Base-by-base conservation (phyloP, 1,140 invertebrate species). In the Polypedilum vanderplanki region DNA sequence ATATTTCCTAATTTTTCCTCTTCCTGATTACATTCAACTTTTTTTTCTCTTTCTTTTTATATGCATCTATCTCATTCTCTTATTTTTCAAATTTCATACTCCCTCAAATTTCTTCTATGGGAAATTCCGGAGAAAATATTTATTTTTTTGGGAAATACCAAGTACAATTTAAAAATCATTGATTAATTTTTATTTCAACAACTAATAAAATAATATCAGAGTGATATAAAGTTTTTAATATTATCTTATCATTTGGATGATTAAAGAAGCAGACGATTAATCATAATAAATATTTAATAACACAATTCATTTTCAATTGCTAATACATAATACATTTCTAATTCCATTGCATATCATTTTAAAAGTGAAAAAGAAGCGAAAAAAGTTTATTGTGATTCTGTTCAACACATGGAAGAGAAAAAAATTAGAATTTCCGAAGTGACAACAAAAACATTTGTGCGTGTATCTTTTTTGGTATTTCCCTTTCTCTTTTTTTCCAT, bases 11-110 rank as follows among this genome's bases (percentile, higher is more conserved):
- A 18, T 18, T 70, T 57, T 33, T 33, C 24, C 10, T 70, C 65
- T 70, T 70, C 65, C 65, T 70, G 17, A 70, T 22, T 70, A 57
- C 12, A n/a, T 57, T 12, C 46, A 57, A n/a, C n/a, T 46, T 46
- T 57, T 12, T 15, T 57, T 57, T 57, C 8, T 15, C 12, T 12
- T 57, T 57, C 12, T 15, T 12, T 12, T 12, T 15, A 9, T 12
- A 15, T 57, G 12, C 7, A 33, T 33, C 24, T 33, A 33, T 33
- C 24, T 33, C 24, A 33, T 5, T 33, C 24, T 33, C 1, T 33
- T 3, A 33, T 33, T 33, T 33, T 33, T 33, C 24, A 1, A n/a
- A 33, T 33, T 33, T 33, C 5, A 33, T 33, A 3, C 46, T 57
- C 46, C 46, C 41, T 46, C 15, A 9, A 3, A 12, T 46, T 9